Percentiles rank a stretch among this genome's conserved stretches.
phyloP scores from a whole-genome alignment of 2,888 invertebrate species.

The Eristalis arbustorum region DNA sequence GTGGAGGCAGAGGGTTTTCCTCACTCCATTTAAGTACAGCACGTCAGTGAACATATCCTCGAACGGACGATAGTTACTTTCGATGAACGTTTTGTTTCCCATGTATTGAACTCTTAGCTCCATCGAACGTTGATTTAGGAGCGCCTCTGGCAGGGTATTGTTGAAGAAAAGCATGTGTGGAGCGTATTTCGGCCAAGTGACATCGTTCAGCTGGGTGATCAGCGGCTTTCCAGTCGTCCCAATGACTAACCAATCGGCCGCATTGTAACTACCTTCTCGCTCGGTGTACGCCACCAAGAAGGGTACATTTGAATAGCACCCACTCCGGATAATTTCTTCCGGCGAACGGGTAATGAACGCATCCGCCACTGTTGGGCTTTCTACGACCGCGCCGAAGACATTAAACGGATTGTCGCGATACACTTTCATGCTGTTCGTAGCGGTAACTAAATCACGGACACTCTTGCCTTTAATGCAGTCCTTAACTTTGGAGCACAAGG shows the following conservation, averaged over 20 bases:
- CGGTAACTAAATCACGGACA: constrained; percentile 82
- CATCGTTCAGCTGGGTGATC: neutral
- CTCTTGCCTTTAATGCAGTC: constrained; percentile 84
- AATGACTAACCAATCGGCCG: constrained; percentile 74
- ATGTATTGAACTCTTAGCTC: constrained; percentile 71
- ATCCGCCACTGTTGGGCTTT: constrained; percentile 80
- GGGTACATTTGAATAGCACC: constrained; percentile 83
- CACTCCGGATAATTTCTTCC: constrained; percentile 82
- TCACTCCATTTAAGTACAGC: constrained; percentile 83
- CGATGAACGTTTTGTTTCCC: constrained; percentile 77
- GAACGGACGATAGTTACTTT: constrained; percentile 78
- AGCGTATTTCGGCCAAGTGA: neutral
- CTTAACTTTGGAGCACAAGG: constrained; percentile 81
- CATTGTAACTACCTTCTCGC: constrained; percentile 87
- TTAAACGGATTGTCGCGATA: constrained; percentile 85
- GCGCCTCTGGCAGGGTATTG: constrained; percentile 82
- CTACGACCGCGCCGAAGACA: constrained; percentile 86
- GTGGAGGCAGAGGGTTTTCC: neutral
- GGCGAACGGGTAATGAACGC: constrained; percentile 86
- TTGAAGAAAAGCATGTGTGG: constrained; percentile 74
- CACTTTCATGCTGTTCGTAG: constrained; percentile 74
- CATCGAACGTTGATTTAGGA: constrained; percentile 72
- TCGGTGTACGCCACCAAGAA: constrained; percentile 85
- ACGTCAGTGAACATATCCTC: constrained; percentile 84
- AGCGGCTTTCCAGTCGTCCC: neutral